Conservation (phyloP, 2,888 invertebrate genomes). For the Liopterus haemorrhoidalis region DNA sequence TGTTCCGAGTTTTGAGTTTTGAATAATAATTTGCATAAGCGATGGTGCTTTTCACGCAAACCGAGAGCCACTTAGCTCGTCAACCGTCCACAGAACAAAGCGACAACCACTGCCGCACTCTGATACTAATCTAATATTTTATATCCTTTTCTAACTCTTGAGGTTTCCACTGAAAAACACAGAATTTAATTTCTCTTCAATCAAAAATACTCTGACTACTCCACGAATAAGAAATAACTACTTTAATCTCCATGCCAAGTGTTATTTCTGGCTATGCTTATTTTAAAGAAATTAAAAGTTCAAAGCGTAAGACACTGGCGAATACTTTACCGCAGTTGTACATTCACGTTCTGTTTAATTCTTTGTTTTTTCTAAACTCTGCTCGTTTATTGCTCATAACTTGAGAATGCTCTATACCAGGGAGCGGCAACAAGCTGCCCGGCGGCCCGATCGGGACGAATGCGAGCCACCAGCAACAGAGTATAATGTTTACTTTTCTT, state of each 20-base stretch:
- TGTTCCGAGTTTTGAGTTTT: slow-evolving; percentile 16
- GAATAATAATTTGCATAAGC: slow-evolving; percentile 23
- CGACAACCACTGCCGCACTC: background rate
- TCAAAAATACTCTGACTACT: slow-evolving; percentile 15
- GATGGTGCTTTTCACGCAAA: background rate
- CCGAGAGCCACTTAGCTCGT: background rate
- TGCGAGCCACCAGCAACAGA: too few species aligned
- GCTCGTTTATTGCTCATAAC: slow-evolving; percentile 19
- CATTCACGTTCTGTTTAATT: slow-evolving; percentile 31
- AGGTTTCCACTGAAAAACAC: slow-evolving; percentile 14
- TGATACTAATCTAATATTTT: background rate
- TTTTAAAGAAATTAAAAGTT: slow-evolving; percentile 34
- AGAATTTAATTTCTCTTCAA: slow-evolving; percentile 24
- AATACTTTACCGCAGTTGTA: slow-evolving; percentile 25
- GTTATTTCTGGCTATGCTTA: slow-evolving; percentile 29
- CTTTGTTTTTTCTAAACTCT: slow-evolving; percentile 24
- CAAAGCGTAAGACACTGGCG: slow-evolving; percentile 27
- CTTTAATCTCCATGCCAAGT: slow-evolving; percentile 33
- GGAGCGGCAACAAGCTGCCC: too few species aligned
- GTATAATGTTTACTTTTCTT: too few species aligned
- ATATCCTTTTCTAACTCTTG: background rate
- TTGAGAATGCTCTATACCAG: too few species aligned
- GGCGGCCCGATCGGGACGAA: too few species aligned
- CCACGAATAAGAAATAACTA: slow-evolving; percentile 32
- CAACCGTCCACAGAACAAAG: background rate